phyloP scores from a whole-genome alignment of 1,140 invertebrate genomes.

The Drosophila nigrodunni region DNA sequence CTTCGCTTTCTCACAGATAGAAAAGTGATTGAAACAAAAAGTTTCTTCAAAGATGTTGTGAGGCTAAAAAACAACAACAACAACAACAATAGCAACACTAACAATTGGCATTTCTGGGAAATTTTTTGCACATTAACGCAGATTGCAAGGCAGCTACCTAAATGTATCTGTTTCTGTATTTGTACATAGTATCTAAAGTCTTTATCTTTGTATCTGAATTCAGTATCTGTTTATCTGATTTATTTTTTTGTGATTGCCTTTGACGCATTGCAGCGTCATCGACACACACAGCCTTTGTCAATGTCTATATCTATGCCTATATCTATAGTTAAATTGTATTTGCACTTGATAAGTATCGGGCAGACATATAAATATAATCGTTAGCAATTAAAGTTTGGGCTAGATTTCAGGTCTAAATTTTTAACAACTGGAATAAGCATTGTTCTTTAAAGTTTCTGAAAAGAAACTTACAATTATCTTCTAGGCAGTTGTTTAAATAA shows the following conservation, averaged over 20 bases:
- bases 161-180: conserved; percentile 21
- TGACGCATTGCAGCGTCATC: conserved; percentile 69
- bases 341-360: neutral
- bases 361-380: neutral
- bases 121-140: conserved; percentile 52
- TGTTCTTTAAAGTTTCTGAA: no score
- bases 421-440: no score
- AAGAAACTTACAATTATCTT: no score
- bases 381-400: conserved; percentile 13
- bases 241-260: conserved; percentile 31
- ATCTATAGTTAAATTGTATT: neutral
- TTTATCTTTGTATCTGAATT: conserved; percentile 22
- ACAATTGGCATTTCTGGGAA: conserved; percentile 39
- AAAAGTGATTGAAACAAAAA: conserved; percentile 51
- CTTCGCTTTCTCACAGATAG: neutral
- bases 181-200: neutral
- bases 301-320: conserved; percentile 13
- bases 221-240: conserved; percentile 17
- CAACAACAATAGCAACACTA: conserved; percentile 27
- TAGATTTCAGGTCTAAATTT: conserved; percentile 35
- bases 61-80: conserved; percentile 29
- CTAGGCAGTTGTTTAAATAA: no score
- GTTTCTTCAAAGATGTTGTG: conserved; percentile 20
- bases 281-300: conserved; percentile 28
- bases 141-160: conserved; percentile 52